Evolutionary conservation across 2,888 invertebrate species (phyloP).

Genomic region (Scrobipalpa atriplicella): DNA sequence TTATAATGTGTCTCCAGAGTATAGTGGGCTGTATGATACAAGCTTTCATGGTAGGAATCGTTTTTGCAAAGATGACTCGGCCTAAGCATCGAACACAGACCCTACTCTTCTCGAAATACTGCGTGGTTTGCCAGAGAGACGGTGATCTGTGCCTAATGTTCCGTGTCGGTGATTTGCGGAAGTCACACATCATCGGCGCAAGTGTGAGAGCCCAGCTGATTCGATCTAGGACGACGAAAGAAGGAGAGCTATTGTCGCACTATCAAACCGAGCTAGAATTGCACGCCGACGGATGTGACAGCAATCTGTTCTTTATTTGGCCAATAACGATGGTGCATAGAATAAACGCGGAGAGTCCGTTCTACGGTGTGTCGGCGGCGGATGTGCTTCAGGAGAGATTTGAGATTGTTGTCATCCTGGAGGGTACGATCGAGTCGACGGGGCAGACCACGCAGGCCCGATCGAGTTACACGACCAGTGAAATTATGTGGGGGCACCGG

Average conservation of each 20-base stretch:
- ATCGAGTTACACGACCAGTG: constrained; percentile 89
- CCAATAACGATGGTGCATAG: constrained; percentile 95
- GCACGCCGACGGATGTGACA: constrained; percentile 89
- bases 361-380: constrained; percentile 92
- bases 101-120: constrained; percentile 91
- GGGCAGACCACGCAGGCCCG: constrained; percentile 89
- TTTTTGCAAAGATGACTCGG: constrained; percentile 95
- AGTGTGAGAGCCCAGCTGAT: constrained; percentile 93
- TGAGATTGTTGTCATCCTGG: constrained; percentile 91
- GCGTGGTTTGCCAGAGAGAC: constrained; percentile 93
- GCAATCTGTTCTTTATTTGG: constrained; percentile 96
- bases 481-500: constrained; percentile 91
- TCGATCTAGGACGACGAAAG: constrained; percentile 90
- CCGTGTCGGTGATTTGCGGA: constrained; percentile 94
- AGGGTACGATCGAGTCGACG: constrained; percentile 92
- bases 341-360: constrained; percentile 92
- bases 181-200: constrained; percentile 95
- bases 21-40: constrained; percentile 94
- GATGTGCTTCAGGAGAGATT: constrained; percentile 92
- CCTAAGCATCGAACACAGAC: constrained; percentile 96
- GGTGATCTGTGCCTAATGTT: constrained; percentile 93
- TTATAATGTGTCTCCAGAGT: constrained; percentile 95
- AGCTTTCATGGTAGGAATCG: constrained; percentile 90
- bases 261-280: constrained; percentile 90
- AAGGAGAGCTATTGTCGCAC: constrained; percentile 92